Percentiles rank a stretch among this genome's conserved stretches.
Conservation (phyloP, 2,888 invertebrate species). For the Melipona beecheii region DNA sequence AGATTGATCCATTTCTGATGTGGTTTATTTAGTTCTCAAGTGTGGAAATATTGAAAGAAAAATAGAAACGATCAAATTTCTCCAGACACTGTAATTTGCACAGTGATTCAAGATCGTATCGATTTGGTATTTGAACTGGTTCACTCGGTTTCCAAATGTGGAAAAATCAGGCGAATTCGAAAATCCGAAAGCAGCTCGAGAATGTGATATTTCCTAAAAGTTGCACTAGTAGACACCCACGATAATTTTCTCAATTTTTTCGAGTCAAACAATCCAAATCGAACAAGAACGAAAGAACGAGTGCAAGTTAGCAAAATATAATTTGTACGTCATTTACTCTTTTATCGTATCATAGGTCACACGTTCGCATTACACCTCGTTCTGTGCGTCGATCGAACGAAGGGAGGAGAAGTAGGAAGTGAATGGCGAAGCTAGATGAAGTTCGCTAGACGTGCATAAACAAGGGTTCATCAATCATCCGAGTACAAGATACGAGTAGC, state of each 20-base stretch:
- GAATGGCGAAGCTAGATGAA: slow-evolving; percentile 58
- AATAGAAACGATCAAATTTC: neutral
- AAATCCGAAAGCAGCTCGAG: neutral
- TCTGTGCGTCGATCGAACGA: slow-evolving; percentile 44
- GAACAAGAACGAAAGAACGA: neutral
- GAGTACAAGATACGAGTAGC: slow-evolving; percentile 64
- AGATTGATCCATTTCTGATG: neutral
- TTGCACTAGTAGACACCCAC: too few relatives aligned
- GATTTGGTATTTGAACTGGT: too few relatives aligned
- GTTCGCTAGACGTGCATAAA: slow-evolving; percentile 63
- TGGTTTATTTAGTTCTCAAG: neutral
- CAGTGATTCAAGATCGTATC: neutral
- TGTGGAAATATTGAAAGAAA: neutral
- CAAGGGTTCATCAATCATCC: slow-evolving; percentile 74
- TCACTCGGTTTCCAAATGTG: neutral
- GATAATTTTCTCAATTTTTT: neutral
- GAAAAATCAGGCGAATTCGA: neutral
- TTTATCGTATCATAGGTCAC: too few relatives aligned
- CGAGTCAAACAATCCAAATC: neutral
- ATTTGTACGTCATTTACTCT: neutral
- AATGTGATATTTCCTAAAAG: too few relatives aligned
- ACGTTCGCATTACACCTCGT: neutral
- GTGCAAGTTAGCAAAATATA: neutral
- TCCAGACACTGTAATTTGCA: neutral
- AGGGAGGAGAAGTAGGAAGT: slow-evolving; percentile 53